Base-by-base conservation (phyloP, 2,113 vertebrate genomes). In the Paramisgurnus dabryanus region DNA sequence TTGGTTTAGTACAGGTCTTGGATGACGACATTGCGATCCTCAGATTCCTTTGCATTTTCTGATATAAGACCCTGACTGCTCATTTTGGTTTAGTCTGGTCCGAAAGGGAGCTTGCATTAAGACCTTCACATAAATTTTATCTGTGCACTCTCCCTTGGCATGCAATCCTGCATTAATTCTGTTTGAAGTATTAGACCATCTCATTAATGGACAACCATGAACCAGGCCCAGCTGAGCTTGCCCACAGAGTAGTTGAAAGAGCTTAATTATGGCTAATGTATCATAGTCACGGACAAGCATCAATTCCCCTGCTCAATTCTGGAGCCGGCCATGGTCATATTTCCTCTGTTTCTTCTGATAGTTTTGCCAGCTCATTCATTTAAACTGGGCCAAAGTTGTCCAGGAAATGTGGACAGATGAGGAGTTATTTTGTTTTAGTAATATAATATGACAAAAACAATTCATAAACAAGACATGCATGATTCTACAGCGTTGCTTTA, bases 1-100 rank as follows among this genome's bases (percentile, higher is more conserved):
- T 83, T 85, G 64, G 81, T 85, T 82, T 61, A 60, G 64, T 73
- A 74, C 65, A 64, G 13, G 61, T 70, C 86, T 78, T 17, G 12
- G n/a, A 9, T 5, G 1, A 76, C 45, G 0, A 79, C 72, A 47
- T 66, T 58, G 68, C 47, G 41, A 69, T 77, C 70, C 10, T 57
- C 49, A 79, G 78, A 61, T 60, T 64, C 45, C 18, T 80, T 41
- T 4, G 3, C 5, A 79, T 83, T 77, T 75, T 34, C 11, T 8
- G 2, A 80, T 76, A 47, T 61, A 58, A 82, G 13, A 13, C 41
- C 22, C 60, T 67, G 41, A 22, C 40, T 67, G 22, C 18, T 41
- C 10, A 49, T 40, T 80, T 47, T 41, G 10, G 3, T 74, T 67
- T 63, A 43, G 60, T 63, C n/a, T 63, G 43, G 34, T 57, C 61